phyloP scores from a whole-genome alignment of 2,888 invertebrate genomes.

The Zygothrica quintamaculata region DNA sequence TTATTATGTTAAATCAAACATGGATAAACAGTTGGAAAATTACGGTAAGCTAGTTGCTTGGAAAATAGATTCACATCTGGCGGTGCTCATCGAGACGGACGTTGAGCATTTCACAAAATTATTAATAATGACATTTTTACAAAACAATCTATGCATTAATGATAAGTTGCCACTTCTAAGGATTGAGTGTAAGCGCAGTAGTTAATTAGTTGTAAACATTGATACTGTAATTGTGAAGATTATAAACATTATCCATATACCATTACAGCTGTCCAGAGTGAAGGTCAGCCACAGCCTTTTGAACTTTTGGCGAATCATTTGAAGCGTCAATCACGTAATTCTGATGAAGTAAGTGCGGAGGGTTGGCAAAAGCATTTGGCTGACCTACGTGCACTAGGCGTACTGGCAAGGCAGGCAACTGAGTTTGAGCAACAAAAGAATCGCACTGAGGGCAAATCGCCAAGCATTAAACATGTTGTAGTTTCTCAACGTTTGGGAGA shows the following conservation, averaged over 20 bases:
- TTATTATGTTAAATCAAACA: too few species aligned
- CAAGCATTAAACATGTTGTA: constrained; percentile 80
- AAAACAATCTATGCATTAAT: constrained; percentile 90
- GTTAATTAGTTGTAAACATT: not conserved
- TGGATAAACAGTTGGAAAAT: constrained; percentile 88
- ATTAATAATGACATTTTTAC: constrained; percentile 89
- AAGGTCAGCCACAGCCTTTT: constrained; percentile 86
- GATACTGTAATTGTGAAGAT: too few species aligned
- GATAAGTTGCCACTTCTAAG: constrained; percentile 90
- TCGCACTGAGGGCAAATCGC: constrained; percentile 81
- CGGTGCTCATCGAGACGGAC: constrained; percentile 91
- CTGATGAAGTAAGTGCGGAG: constrained; percentile 70
- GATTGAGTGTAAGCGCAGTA: constrained; percentile 89
- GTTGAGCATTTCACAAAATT: constrained; percentile 89
- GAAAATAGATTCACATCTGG: constrained; percentile 91
- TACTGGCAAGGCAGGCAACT: constrained; percentile 83
- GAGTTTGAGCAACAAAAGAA: constrained; percentile 83
- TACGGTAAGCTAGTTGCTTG: constrained; percentile 92
- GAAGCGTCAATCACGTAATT: constrained; percentile 82
- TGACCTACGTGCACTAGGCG: constrained; percentile 81
- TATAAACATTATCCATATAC: not conserved
- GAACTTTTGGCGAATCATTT: constrained; percentile 85
- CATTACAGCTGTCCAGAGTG: constrained; percentile 86
- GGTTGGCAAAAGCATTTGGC: constrained; percentile 84
- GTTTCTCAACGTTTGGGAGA: constrained; percentile 63